phyloP scores from a whole-genome alignment of 2,888 invertebrate genomes.

The Netelia inedita region DNA sequence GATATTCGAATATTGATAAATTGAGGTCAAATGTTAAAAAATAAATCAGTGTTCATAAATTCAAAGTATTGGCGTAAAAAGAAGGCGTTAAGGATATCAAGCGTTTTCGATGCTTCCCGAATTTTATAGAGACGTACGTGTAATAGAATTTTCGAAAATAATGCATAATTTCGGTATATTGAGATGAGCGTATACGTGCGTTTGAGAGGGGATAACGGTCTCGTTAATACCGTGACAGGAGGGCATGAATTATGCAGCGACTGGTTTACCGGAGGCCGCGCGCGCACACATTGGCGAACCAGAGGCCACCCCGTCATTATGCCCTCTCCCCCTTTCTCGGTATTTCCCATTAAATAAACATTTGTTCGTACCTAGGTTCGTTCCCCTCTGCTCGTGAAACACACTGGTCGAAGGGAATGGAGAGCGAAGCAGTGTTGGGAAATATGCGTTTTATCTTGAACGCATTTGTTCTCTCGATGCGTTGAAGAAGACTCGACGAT shows the following conservation, averaged over 20 bases:
- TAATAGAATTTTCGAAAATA: constrained; percentile 25
- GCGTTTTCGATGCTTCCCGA: background rate
- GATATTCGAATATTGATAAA: background rate
- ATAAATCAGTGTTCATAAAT: background rate
- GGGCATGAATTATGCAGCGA: constrained; percentile 55
- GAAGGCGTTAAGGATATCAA: background rate
- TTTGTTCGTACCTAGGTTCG: constrained; percentile 70
- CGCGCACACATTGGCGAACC: constrained; percentile 10
- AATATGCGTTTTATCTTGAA: background rate
- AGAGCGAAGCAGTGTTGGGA: background rate
- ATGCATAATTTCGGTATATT: constrained; percentile 37
- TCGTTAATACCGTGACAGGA: constrained; percentile 58
- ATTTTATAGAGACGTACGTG: background rate
- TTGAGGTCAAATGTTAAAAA: background rate
- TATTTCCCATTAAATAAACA: constrained; percentile 77
- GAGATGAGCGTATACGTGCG: constrained; percentile 15
- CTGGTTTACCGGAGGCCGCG: constrained; percentile 22
- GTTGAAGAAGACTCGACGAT: too few species aligned
- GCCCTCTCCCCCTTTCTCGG: constrained; percentile 2
- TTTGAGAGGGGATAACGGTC: constrained; percentile 17
- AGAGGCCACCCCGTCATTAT: constrained; percentile 47
- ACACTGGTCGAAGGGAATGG: constrained; percentile 51
- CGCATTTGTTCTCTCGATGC: too few species aligned
- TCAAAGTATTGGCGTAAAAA: background rate
- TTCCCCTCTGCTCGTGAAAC: constrained; percentile 55